These are phyloP conservation scores for Melipona quadrifasciata DNA, from an alignment of 1,140 invertebrate genomes.

Conservation along the genomic window DNA sequence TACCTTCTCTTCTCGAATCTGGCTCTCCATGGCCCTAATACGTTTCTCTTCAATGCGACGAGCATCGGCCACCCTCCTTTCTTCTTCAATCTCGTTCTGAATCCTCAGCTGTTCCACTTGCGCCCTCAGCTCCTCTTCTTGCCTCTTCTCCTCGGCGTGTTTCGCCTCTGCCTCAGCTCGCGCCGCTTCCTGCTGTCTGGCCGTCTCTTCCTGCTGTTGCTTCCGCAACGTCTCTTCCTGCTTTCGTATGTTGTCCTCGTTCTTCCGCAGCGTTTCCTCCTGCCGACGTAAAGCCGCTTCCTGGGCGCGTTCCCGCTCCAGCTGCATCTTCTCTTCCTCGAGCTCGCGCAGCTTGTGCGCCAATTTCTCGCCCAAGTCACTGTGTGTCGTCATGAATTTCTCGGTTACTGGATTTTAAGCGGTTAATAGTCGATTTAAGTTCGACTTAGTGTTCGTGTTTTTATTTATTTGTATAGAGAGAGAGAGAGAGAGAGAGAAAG, in stretches of 20 bases:
- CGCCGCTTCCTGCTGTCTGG: conserved; percentile 60
- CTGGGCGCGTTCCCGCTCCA: conserved; percentile 80
- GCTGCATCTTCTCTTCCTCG: conserved; percentile 82
- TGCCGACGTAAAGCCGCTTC: conserved; percentile 73
- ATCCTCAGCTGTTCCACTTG: conserved; percentile 70
- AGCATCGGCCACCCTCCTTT: conserved; percentile 67
- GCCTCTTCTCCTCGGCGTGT: conserved; percentile 57
- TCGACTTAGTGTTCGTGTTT: background rate
- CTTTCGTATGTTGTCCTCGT: conserved; percentile 77
- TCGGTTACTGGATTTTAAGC: conserved; percentile 28
- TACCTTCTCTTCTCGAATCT: conserved; percentile 84
- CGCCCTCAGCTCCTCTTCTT: conserved; percentile 69
- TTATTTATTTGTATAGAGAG: background rate
- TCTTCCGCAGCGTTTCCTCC: conserved; percentile 76
- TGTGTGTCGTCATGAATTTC: conserved; percentile 57
- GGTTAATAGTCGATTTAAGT: no score
- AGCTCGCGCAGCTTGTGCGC: conserved; percentile 82
- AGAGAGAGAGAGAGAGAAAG: no score
- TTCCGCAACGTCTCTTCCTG: conserved; percentile 72
- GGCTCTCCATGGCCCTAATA: conserved; percentile 82
- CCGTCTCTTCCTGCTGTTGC: conserved; percentile 63
- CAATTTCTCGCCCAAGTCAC: conserved; percentile 81
- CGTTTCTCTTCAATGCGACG: conserved; percentile 79
- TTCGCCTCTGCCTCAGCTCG: conserved; percentile 30
- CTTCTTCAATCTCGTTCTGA: conserved; percentile 69